Conservation (phyloP, 2,888 invertebrate genomes). For the Yponomeuta sedellus region DNA sequence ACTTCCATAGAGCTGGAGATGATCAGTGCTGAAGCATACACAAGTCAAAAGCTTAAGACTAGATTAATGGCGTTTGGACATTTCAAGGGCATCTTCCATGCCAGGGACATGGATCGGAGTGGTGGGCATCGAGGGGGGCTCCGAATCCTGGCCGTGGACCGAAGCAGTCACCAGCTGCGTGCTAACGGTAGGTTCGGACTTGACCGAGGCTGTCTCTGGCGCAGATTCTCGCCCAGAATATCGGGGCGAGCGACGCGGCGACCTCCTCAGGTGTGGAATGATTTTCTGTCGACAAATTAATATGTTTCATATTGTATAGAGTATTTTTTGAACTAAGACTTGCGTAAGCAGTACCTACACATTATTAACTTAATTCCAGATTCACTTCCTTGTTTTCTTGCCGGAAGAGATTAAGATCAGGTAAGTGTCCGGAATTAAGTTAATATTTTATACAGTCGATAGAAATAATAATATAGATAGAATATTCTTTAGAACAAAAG, state of each 20-base stretch:
- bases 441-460: no score
- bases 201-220: conserved; percentile 22
- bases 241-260: conserved; percentile 19
- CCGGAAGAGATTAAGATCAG: no score
- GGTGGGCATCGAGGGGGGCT: conserved; percentile 42
- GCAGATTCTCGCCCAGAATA: not conserved
- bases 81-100: conserved; percentile 41
- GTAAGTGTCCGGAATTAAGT: no score
- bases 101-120: conserved; percentile 38
- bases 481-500: no score
- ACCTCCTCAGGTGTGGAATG: conserved; percentile 47
- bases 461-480: no score
- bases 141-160: conserved; percentile 46
- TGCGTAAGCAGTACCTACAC: no score
- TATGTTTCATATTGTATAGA: not conserved
- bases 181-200: conserved; percentile 56
- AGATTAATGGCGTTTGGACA: conserved; percentile 24
- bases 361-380: no score
- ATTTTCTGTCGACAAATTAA: conserved; percentile 46
- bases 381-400: no score
- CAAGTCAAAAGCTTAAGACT: no score
- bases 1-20: not conserved
- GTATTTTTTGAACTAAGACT: no score
- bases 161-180: conserved; percentile 61
- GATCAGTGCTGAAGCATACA: no score